Percentiles rank a stretch among this genome's conserved stretches.
Conservation (phyloP, 2,888 invertebrate genomes). For the Phortica magna region DNA sequence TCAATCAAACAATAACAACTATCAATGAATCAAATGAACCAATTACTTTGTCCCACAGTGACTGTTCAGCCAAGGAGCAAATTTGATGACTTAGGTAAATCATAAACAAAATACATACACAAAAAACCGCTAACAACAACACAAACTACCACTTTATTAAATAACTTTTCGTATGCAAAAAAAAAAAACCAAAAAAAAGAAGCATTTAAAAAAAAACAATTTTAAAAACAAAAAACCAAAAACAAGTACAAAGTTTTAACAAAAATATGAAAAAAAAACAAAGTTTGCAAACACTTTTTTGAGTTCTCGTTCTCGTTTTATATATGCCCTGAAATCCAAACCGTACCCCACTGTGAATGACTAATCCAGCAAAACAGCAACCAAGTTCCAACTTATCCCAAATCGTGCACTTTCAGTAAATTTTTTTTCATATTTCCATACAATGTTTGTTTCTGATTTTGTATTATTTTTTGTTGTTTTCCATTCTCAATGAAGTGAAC, state of each 20-base stretch:
- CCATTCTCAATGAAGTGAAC: background rate
- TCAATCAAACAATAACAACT: constrained; percentile 51
- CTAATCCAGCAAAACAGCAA: background rate
- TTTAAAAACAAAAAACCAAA: background rate
- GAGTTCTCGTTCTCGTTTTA: background rate
- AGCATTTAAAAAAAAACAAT: background rate
- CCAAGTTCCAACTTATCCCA: constrained; percentile 21
- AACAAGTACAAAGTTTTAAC: constrained; percentile 1
- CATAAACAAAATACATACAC: constrained; percentile 39
- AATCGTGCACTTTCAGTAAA: background rate
- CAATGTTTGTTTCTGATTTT: background rate
- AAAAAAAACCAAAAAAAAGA: background rate
- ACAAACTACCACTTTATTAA: constrained; percentile 12
- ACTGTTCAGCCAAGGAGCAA: constrained; percentile 84
- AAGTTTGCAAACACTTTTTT: constrained; percentile 4
- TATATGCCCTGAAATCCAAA: background rate
- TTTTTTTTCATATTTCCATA: constrained; percentile 38
- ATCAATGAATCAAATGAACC: constrained; percentile 54
- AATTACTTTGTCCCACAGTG: constrained; percentile 79
- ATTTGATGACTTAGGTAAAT: constrained; percentile 86
- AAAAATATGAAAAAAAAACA: constrained; percentile 5
- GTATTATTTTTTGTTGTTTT: background rate
- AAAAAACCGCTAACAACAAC: constrained; percentile 17
- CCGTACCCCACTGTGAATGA: background rate
- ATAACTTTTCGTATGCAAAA: background rate